A percentile compares a stretch with the other conserved stretches of the same genome.
These are phyloP conservation scores for Apodemia mormo DNA, from an alignment of 2,888 invertebrate species.

Conservation along the genomic window DNA sequence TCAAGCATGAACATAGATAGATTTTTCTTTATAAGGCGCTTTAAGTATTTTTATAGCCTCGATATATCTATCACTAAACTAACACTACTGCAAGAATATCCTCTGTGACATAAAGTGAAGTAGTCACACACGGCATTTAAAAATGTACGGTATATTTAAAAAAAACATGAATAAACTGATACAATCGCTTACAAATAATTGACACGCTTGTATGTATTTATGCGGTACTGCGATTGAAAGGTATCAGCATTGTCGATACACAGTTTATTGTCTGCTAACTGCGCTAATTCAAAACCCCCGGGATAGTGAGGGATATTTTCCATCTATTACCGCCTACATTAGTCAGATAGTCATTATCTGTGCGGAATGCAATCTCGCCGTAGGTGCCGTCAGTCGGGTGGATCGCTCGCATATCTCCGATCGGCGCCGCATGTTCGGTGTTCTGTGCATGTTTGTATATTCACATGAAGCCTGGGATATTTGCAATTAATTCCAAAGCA, in stretches of 20 bases:
- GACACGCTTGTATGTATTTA: background rate
- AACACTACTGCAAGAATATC: too few species aligned
- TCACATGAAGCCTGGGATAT: background rate
- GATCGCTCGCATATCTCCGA: slow-evolving; percentile 52
- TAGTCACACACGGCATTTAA: too few species aligned
- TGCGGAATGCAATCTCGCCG: slow-evolving; percentile 61
- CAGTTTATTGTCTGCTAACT: slow-evolving; percentile 31
- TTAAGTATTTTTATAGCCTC: too few species aligned
- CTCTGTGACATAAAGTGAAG: too few species aligned
- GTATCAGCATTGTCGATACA: slow-evolving; percentile 30
- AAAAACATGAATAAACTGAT: too few species aligned
- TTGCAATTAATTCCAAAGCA: background rate
- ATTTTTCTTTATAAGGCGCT: too few species aligned
- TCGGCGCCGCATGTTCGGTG: slow-evolving; percentile 39
- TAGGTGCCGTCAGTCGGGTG: slow-evolving; percentile 49
- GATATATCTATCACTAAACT: too few species aligned
- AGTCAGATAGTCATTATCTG: slow-evolving; percentile 58
- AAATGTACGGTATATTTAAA: too few species aligned
- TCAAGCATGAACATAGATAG: too few species aligned
- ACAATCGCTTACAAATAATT: too few species aligned
- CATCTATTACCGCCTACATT: slow-evolving; percentile 72
- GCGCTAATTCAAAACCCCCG: slow-evolving; percentile 19
- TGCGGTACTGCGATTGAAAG: background rate
- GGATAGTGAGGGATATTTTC: slow-evolving; percentile 50
- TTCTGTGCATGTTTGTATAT: slow-evolving; percentile 26